Conservation (phyloP, 92 coral and sea anemone species). For the Montipora capitata region DNA sequence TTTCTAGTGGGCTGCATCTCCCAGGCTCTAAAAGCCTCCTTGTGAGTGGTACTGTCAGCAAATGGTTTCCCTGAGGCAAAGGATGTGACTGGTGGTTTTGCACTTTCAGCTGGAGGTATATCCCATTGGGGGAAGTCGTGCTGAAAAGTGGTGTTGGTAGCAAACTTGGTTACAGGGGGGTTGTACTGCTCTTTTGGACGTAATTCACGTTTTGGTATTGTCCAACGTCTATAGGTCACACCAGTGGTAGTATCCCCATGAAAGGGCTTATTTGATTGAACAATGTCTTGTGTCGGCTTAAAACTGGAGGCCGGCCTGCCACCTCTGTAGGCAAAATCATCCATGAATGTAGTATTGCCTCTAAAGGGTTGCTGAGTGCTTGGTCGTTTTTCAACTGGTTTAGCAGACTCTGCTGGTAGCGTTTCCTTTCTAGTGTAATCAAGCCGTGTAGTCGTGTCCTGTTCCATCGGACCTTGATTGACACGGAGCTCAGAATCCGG, state of each 20-base stretch:
- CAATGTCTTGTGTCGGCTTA: conserved; percentile 88
- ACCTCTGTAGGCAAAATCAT: conserved; percentile 90
- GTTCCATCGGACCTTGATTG: conserved; percentile 92
- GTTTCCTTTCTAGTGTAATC: conserved; percentile 94
- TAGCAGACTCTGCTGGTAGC: conserved; percentile 90
- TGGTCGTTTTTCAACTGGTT: conserved; percentile 88
- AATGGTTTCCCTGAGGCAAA: conserved; percentile 94
- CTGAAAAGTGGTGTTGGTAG: conserved; percentile 91
- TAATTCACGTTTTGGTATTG: conserved; percentile 81
- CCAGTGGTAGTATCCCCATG: conserved; percentile 93
- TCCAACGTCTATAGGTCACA: conserved; percentile 88
- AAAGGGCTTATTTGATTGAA: conserved; percentile 91
- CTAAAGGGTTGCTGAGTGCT: conserved; percentile 87
- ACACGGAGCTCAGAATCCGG: conserved; percentile 87
- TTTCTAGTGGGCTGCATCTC: conserved; percentile 77
- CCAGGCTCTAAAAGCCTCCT: conserved; percentile 95
- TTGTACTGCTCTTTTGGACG: conserved; percentile 89
- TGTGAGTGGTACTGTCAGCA: conserved; percentile 96
- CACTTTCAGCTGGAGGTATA: conserved; percentile 92
- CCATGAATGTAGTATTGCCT: conserved; percentile 93
- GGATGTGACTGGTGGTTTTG: conserved; percentile 89
- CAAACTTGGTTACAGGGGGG: conserved; percentile 91
- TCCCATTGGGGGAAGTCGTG: conserved; percentile 95
- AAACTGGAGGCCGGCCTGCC: conserved; percentile 96
- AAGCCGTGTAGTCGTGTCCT: conserved; percentile 94